Evolutionary conservation across 2,113 vertebrate genomes (phyloP), one percentile per base, ranked within the genome.

Genomic region (Microtus oregoni): DNA sequence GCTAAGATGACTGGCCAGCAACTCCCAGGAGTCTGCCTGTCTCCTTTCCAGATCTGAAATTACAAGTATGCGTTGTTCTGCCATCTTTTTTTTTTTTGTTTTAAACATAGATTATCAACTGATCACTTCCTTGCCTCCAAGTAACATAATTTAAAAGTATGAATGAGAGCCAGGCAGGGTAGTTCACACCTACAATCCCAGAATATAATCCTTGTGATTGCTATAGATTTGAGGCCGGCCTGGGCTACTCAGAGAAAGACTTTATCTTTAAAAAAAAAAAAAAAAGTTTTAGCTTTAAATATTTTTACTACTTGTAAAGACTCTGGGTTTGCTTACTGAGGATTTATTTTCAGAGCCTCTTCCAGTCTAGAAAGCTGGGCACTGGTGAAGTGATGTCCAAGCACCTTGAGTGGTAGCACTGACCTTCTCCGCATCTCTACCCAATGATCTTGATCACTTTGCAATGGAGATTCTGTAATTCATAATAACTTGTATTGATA

Each of bases 281-380:
- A 35, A 38, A 44, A 30, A 8, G 30, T 52, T 55, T 20, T 52
- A 79, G 17, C 15, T 35, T 19, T 52, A 50, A 12, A 20, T 22
- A 13, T 55, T 79, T 50, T 79, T 81, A 82, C 44, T 55, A 58
- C 14, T 73, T 93, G 47, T 8, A 87, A 82, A 44, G 61, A 89
- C 55, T 93, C 3, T 76, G 6, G 12, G 19, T 90, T 52, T 52
- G 52, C 52, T 67, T 44, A 11, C 67, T 94, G n/a, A 19, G 68
- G 79, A 89, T 35, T 76, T 76, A 55, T 89, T 91, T 81, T 87
- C 41, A 93, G 90, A 85, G 73, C 11, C 26, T 78, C 47, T 52
- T 88, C 17, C 28, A 67, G 4, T 55, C 9, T 35, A 26, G 67
- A 20, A 81, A n/a, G 19, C 63, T 73, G 35, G 20, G 12, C 92